These are phyloP conservation scores for Mamestra brassicae DNA, from an alignment of 2,888 invertebrate species.

Conservation along the genomic window DNA sequence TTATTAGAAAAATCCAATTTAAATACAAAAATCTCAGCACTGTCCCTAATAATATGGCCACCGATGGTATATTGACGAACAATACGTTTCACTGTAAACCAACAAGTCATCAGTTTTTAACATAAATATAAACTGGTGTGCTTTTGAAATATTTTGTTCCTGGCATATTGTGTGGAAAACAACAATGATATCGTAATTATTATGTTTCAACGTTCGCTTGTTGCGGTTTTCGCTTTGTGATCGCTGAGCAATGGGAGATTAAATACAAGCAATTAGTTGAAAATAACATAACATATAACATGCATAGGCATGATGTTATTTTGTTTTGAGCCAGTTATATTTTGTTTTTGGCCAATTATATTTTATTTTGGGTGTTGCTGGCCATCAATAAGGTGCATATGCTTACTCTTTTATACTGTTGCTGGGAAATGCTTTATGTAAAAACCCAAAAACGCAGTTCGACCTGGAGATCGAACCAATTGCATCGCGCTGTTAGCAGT, in stretches of 20 bases:
- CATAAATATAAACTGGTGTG: neutral
- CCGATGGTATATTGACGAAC: neutral
- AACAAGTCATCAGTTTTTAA: neutral
- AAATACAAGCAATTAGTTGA: neutral
- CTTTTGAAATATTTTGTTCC: conserved; percentile 9
- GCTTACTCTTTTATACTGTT: no score
- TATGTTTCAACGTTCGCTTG: conserved; percentile 35
- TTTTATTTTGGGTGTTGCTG: neutral
- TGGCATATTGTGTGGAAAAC: neutral
- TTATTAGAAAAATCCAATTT: no score
- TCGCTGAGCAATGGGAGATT: conserved; percentile 26
- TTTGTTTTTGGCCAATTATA: neutral
- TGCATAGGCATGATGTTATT: neutral
- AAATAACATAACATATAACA: neutral
- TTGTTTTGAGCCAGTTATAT: neutral
- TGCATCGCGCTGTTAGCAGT: neutral
- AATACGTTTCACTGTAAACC: neutral
- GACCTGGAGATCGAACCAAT: no score
- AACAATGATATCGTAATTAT: conserved; percentile 1
- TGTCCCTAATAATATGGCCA: no score
- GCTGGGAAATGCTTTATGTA: no score
- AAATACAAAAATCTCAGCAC: no score
- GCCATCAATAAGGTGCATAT: no score
- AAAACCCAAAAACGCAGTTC: no score
- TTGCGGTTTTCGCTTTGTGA: conserved; percentile 21